phyloP scores from a whole-genome alignment of 2,888 invertebrate genomes.

The Ornithoptera priamus region DNA sequence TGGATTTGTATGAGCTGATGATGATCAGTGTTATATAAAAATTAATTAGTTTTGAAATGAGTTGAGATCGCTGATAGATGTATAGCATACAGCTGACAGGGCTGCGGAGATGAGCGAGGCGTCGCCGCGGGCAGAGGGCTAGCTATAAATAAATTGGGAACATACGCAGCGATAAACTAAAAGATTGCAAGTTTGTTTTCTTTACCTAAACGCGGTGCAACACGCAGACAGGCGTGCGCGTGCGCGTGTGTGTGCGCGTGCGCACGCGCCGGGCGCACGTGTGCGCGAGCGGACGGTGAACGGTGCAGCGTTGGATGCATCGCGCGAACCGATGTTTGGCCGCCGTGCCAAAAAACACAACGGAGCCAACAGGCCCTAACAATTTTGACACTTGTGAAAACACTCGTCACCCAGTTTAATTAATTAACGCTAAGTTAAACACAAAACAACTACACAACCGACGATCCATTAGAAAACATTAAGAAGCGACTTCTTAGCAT shows the following conservation, averaged over 20 bases:
- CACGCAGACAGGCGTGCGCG: slow-evolving; percentile 33
- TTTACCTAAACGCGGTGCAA: slow-evolving; percentile 32
- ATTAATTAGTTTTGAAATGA: no score
- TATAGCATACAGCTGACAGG: slow-evolving; percentile 5
- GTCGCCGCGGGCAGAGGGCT: slow-evolving; percentile 24
- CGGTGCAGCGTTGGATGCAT: slow-evolving; percentile 52
- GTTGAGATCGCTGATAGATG: no score
- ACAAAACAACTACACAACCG: background rate
- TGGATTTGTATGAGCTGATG: no score
- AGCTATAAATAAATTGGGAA: slow-evolving; percentile 31
- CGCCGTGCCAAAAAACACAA: slow-evolving; percentile 76
- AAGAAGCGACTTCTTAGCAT: background rate
- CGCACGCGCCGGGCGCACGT: slow-evolving; percentile 35
- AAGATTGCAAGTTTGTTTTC: slow-evolving; percentile 38
- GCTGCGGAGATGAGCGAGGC: slow-evolving; percentile 22
- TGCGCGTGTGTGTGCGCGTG: slow-evolving; percentile 29
- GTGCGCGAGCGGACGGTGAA: slow-evolving; percentile 40
- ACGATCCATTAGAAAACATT: background rate
- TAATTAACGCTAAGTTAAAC: slow-evolving; percentile 7
- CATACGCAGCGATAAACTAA: slow-evolving; percentile 29
- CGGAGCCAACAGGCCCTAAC: slow-evolving; percentile 41
- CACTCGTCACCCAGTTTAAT: slow-evolving; percentile 21
- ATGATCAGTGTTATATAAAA: no score
- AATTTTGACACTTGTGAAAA: slow-evolving; percentile 58
- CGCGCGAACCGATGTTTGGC: slow-evolving; percentile 75